Evolutionary conservation across 2,797 vertebrate genomes (phyloP).

Genomic region (Hemitrygon akajei): DNA sequence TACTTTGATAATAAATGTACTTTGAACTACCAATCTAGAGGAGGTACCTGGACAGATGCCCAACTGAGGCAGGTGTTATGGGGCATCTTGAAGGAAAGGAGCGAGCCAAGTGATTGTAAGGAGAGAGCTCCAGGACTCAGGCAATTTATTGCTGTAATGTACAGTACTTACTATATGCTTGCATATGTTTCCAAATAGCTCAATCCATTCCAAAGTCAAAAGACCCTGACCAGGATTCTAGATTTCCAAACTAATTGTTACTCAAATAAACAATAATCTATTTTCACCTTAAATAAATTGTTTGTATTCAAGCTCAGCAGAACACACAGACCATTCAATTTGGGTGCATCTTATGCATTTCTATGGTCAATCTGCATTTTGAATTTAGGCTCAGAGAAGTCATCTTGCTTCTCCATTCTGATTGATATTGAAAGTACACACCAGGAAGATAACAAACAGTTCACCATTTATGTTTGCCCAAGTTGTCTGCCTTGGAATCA

Average conservation of each 20-base stretch:
- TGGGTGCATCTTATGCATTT: not conserved
- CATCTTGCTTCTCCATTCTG: not conserved
- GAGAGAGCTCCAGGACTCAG: too few relatives aligned
- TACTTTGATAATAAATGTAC: too few relatives aligned
- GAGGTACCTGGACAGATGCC: too few relatives aligned
- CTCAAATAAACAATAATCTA: not conserved
- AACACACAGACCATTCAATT: not conserved
- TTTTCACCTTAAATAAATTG: not conserved
- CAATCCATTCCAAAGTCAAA: not conserved
- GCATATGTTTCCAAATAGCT: not conserved
- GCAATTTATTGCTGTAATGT: not conserved
- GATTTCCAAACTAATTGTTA: not conserved
- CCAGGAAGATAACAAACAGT: not conserved
- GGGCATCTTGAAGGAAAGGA: too few relatives aligned
- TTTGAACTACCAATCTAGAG: too few relatives aligned
- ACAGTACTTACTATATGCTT: not conserved
- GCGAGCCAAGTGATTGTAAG: too few relatives aligned
- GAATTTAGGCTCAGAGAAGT: not conserved
- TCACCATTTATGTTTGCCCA: not conserved
- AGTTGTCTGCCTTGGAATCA: not conserved
- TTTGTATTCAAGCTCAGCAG: not conserved
- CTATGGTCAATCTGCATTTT: not conserved
- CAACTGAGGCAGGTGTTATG: too few relatives aligned
- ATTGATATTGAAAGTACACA: too few relatives aligned
- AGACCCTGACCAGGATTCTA: not conserved